Percentiles rank a stretch among this genome's conserved stretches.
These are phyloP conservation scores for Terrapene triunguis DNA, from an alignment of 2,113 vertebrate species.

Conservation along the genomic window DNA sequence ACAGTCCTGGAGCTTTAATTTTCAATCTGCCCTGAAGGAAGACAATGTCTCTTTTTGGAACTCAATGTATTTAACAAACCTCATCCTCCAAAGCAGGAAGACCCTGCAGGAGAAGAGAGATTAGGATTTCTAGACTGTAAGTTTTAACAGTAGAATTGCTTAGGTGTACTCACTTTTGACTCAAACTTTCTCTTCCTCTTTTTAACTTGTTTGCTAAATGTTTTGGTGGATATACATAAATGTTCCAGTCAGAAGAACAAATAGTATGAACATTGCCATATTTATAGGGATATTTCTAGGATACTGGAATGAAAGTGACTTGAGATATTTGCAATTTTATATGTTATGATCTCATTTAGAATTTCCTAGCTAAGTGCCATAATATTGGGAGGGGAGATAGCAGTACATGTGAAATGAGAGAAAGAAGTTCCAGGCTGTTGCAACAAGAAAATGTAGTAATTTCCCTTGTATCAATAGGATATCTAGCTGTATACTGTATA, in stretches of 20 bases:
- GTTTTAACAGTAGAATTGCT: background rate
- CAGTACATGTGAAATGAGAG: background rate
- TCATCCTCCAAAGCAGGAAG: background rate
- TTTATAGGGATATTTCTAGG: background rate
- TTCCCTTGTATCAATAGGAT: background rate
- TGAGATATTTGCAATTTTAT: background rate
- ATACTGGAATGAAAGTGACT: background rate
- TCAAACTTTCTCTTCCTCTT: background rate
- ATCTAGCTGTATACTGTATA: background rate
- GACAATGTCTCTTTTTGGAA: background rate
- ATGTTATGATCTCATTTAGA: background rate
- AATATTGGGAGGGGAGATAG: background rate
- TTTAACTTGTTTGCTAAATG: background rate
- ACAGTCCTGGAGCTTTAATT: background rate
- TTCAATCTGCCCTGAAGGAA: background rate
- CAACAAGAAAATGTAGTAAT: background rate
- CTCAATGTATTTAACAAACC: background rate
- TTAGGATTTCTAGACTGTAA: background rate
- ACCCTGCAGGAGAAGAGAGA: background rate
- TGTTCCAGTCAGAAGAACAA: background rate
- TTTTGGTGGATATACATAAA: background rate
- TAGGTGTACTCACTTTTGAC: background rate
- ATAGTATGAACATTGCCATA: background rate
- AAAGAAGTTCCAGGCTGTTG: background rate
- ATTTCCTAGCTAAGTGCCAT: background rate